phyloP scores from a whole-genome alignment of 2,797 vertebrate species.

The Anableps anableps region DNA sequence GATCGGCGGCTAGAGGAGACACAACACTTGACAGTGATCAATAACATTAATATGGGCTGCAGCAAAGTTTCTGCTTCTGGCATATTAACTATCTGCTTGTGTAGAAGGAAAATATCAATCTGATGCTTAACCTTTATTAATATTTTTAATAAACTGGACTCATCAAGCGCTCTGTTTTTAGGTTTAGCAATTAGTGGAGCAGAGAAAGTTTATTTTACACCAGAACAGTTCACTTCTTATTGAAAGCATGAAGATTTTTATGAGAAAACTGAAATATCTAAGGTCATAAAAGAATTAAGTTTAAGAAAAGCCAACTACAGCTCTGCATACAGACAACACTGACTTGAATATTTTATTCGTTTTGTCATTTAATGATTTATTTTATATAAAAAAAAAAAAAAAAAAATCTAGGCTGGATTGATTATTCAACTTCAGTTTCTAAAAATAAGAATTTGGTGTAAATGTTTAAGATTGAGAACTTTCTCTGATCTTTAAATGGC shows the following conservation, averaged over 20 bases:
- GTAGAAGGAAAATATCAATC: conserved; percentile 36
- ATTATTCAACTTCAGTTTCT: neutral
- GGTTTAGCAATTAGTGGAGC: neutral
- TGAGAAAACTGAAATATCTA: neutral
- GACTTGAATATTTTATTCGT: neutral
- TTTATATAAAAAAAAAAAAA: neutral
- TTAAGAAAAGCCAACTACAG: neutral
- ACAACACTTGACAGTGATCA: conserved; percentile 79
- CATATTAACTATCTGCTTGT: conserved; percentile 61
- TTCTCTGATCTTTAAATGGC: no score
- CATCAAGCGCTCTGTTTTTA: neutral
- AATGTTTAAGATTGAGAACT: no score
- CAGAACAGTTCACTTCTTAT: neutral
- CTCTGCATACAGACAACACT: neutral
- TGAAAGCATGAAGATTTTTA: neutral
- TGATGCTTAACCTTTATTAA: conserved; percentile 4
- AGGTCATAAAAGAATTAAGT: neutral
- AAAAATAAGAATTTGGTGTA: no score
- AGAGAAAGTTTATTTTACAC: neutral
- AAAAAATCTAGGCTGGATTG: no score
- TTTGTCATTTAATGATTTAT: neutral
- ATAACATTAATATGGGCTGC: conserved; percentile 78
- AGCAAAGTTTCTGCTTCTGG: conserved; percentile 61
- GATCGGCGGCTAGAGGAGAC: conserved; percentile 48
- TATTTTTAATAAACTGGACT: conserved; percentile 4